phyloP scores from a whole-genome alignment of 2,888 invertebrate genomes.

The Hypselothyrea guttata region DNA sequence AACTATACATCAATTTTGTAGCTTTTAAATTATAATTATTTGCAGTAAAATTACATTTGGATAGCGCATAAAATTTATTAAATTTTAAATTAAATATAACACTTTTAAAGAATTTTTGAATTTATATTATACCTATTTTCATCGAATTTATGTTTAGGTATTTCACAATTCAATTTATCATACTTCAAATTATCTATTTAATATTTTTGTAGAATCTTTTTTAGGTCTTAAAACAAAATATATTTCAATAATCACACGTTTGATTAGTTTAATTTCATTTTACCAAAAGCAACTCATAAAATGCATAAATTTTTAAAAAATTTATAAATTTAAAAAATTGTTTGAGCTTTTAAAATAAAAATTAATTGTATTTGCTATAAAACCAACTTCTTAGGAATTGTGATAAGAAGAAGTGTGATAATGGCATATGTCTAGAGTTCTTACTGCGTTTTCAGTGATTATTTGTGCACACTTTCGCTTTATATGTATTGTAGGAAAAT shows the following conservation, averaged over 20 bases:
- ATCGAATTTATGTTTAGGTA: too few species aligned
- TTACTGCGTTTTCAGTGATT: conserved; percentile 18
- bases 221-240: too few species aligned
- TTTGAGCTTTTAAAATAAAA: neutral
- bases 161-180: too few species aligned
- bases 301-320: neutral
- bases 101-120: too few species aligned
- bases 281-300: too few species aligned
- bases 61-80: neutral
- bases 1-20: neutral
- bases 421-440: conserved; percentile 10
- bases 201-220: too few species aligned
- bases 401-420: conserved; percentile 9
- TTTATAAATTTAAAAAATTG: neutral
- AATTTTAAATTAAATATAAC: neutral
- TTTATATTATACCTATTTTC: too few species aligned
- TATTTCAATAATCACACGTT: too few species aligned
- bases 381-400: neutral
- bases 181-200: too few species aligned
- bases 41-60: conserved; percentile 32
- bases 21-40: neutral
- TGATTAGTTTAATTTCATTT: too few species aligned
- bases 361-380: neutral
- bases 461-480: conserved; percentile 26
- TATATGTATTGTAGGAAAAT: conserved; percentile 3